Conservation (phyloP, 2,113 vertebrate species). For the Hystrix cristata region DNA sequence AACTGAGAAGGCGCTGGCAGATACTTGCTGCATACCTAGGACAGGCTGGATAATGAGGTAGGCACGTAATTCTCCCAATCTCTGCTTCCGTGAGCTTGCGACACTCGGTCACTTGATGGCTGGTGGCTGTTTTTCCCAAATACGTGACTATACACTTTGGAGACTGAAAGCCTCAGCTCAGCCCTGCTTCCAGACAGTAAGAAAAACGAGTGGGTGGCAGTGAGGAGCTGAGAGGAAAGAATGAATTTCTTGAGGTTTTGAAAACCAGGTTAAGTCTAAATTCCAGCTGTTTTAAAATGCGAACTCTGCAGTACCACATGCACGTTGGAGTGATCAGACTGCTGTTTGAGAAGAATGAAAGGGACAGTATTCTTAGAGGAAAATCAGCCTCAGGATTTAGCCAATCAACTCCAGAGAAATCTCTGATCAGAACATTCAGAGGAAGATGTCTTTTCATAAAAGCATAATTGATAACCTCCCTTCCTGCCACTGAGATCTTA, state of each 20-base stretch:
- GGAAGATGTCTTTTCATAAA: not conserved
- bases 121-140: not conserved
- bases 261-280: not conserved
- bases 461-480: not conserved
- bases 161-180: not conserved
- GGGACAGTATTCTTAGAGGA: not conserved
- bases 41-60: not conserved
- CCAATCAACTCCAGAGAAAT: not conserved
- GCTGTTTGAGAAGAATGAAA: slow-evolving; percentile 19
- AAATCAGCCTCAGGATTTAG: not conserved
- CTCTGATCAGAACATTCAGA: not conserved
- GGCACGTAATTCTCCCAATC: not conserved
- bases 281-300: not conserved
- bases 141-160: not conserved
- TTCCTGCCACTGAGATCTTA: not conserved
- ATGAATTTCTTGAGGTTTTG: slow-evolving; percentile 18
- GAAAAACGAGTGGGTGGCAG: not conserved
- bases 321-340: not conserved
- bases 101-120: not conserved
- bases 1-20: not conserved
- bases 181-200: not conserved
- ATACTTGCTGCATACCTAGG: not conserved
- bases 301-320: not conserved
- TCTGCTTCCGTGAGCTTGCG: not conserved
- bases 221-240: not conserved